Percentiles rank a stretch among this genome's conserved stretches.
Evolutionary conservation across 2,797 vertebrate genomes (phyloP).

Genomic region (Peromyscus attwateri): DNA sequence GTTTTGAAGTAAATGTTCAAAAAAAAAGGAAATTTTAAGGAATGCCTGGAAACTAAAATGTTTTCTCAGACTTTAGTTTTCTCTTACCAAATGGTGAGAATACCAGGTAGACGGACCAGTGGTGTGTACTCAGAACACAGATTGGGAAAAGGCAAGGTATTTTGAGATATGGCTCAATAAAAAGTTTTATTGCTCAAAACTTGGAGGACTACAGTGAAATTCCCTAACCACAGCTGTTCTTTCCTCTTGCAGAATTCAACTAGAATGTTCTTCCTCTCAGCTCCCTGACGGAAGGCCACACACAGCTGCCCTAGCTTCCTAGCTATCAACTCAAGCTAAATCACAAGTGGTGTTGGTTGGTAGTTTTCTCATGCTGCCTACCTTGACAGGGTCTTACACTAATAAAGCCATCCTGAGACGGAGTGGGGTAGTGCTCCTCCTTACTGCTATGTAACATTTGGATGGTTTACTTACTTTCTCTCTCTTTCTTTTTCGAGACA

Average conservation of each 20-base stretch:
- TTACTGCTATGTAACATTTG: slow-evolving; percentile 37
- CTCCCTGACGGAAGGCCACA: slow-evolving; percentile 48
- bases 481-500: neutral
- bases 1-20: slow-evolving; percentile 38
- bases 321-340: slow-evolving; percentile 21
- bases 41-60: slow-evolving; percentile 48
- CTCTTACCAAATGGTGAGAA: slow-evolving; percentile 26
- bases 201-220: neutral
- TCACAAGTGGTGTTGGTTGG: neutral
- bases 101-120: neutral
- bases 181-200: slow-evolving; percentile 56
- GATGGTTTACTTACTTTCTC: neutral
- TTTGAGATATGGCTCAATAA: slow-evolving; percentile 60
- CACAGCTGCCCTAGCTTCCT: neutral
- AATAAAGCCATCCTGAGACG: slow-evolving; percentile 25
- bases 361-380: neutral
- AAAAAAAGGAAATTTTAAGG: slow-evolving; percentile 37
- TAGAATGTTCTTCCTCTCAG: slow-evolving; percentile 1
- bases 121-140: slow-evolving; percentile 8
- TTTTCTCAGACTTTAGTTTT: slow-evolving; percentile 50
- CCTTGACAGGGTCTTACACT: slow-evolving; percentile 23
- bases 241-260: slow-evolving; percentile 41
- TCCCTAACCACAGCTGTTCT: neutral
- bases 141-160: slow-evolving; percentile 6
- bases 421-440: neutral